Conservation (phyloP, 2,888 invertebrate species). For the Dasysyrphus albostriatus region DNA sequence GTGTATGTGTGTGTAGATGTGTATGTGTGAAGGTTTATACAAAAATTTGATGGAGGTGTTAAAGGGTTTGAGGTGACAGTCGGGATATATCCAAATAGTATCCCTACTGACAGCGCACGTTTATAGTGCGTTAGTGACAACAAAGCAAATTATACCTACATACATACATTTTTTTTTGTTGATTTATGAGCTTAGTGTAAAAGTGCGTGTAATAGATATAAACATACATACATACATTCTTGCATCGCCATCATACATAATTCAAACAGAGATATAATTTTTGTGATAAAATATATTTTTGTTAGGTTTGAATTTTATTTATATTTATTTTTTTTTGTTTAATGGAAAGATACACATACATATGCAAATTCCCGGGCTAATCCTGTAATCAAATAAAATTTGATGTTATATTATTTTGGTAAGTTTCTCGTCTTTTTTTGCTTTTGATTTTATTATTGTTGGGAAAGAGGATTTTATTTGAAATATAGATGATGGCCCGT, state of each 20-base stretch:
- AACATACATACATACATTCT: not conserved
- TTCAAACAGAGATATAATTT: conserved; percentile 48
- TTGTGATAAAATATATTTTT: conserved; percentile 57
- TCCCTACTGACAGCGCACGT: conserved; percentile 45
- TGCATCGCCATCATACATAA: not conserved
- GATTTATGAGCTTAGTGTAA: conserved; percentile 73
- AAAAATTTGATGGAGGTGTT: conserved; percentile 61
- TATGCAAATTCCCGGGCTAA: conserved; percentile 68
- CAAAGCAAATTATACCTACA: conserved; percentile 62
- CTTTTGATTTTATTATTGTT: not conserved
- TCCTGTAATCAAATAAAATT: conserved; percentile 74
- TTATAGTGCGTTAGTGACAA: conserved; percentile 63
- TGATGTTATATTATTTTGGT: conserved; percentile 62
- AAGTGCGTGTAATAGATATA: conserved; percentile 39
- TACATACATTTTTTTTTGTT: conserved; percentile 65
- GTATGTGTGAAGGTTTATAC: not conserved
- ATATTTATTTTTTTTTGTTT: conserved; percentile 18
- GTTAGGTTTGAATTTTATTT: conserved; percentile 36
- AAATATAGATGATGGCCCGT: conserved; percentile 34
- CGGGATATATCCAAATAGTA: conserved; percentile 48
- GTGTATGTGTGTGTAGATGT: conserved; percentile 4
- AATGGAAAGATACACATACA: conserved; percentile 53
- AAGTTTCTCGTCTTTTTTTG: conserved; percentile 19
- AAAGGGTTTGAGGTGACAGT: conserved; percentile 67
- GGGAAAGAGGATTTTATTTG: conserved; percentile 7